Evolutionary conservation across 2,797 vertebrate genomes (phyloP).

Genomic region (Siniperca scherzeri): DNA sequence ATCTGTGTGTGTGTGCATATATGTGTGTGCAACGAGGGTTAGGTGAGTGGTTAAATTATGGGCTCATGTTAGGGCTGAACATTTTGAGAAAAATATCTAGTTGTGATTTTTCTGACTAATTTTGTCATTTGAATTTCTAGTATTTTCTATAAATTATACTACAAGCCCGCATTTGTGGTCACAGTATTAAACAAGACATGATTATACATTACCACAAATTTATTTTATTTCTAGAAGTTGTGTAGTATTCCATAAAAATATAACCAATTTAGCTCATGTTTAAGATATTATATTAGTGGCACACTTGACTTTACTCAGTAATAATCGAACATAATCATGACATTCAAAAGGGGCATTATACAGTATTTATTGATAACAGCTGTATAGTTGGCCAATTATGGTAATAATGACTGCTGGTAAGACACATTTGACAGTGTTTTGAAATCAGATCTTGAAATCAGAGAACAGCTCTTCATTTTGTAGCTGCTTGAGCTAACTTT

Average conservation of each 20-base stretch:
- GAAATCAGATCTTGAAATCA: not conserved
- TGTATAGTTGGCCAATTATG: not conserved
- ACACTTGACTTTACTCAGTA: not conserved
- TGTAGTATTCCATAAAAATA: too few species aligned
- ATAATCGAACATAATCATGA: not conserved
- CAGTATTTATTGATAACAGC: not conserved
- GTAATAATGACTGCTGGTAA: not conserved
- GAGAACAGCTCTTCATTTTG: not conserved
- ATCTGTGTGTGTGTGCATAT: conserved; percentile 14
- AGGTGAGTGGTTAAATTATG: not conserved
- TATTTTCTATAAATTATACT: not conserved
- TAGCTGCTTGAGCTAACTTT: not conserved
- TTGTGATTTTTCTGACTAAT: not conserved
- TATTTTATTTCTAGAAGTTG: not conserved
- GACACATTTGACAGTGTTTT: not conserved
- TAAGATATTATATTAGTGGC: not conserved
- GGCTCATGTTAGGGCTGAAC: not conserved
- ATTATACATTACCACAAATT: not conserved
- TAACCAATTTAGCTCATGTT: not conserved
- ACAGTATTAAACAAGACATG: not conserved
- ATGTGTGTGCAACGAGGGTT: conserved; percentile 24
- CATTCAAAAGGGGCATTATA: not conserved
- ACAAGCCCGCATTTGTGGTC: not conserved
- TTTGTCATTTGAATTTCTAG: not conserved
- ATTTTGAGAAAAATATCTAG: not conserved